These are phyloP conservation scores for Lutjanus argentimaculatus DNA, from an alignment of 2,797 vertebrate genomes.

Conservation along the genomic window DNA sequence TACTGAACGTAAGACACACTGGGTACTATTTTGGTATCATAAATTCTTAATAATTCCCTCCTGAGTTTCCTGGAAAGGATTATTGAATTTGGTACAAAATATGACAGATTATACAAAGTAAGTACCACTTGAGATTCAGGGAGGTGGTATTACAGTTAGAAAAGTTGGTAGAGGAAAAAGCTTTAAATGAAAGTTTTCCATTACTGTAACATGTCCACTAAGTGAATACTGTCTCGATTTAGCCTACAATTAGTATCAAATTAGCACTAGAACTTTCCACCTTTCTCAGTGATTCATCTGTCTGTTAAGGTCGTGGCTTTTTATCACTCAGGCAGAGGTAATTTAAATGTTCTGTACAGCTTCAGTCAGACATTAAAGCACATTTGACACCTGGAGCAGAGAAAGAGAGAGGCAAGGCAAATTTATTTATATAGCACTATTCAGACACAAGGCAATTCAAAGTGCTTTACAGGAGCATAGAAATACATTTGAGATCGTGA, in stretches of 20 bases:
- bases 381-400: too few relatives aligned
- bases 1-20: constrained; percentile 86
- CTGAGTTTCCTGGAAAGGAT: not conserved
- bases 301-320: too few relatives aligned
- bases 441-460: too few relatives aligned
- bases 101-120: not conserved
- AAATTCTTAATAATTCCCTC: not conserved
- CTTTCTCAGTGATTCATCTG: not conserved
- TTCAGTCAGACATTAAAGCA: too few relatives aligned
- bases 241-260: not conserved
- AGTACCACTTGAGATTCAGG: not conserved
- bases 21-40: too few relatives aligned
- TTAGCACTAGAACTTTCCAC: not conserved
- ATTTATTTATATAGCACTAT: too few relatives aligned
- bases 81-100: not conserved
- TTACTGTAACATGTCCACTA: not conserved
- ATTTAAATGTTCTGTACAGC: too few relatives aligned
- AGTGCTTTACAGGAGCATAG: too few relatives aligned
- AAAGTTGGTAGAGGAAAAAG: not conserved
- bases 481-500: too few relatives aligned
- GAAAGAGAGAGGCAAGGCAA: too few relatives aligned
- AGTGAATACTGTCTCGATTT: not conserved
- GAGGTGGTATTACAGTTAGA: not conserved
- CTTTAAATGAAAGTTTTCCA: not conserved
- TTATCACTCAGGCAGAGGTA: too few relatives aligned